Evolutionary conservation across 2,888 invertebrate species (phyloP).

Genomic region (Cynaeus angustus): DNA sequence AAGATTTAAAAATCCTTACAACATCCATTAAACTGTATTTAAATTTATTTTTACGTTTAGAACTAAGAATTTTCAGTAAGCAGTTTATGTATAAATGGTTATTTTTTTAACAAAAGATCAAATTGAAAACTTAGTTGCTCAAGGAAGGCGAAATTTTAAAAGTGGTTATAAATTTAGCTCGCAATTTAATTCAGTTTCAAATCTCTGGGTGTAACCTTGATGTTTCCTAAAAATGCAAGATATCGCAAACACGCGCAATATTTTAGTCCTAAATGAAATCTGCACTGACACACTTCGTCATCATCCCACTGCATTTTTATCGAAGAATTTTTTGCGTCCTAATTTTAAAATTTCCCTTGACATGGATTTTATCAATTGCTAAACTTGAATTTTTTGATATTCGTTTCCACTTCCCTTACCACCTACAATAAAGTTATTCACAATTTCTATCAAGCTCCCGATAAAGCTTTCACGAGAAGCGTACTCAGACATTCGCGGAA

Average conservation of each 20-base stretch:
- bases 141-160: too few relatives aligned
- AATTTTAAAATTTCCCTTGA: slow-evolving; percentile 33
- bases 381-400: slow-evolving; percentile 39
- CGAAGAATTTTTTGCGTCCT: slow-evolving; percentile 32
- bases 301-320: slow-evolving; percentile 26
- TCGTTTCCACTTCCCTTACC: slow-evolving; percentile 40
- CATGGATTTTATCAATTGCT: slow-evolving; percentile 31
- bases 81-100: too few relatives aligned
- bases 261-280: not conserved
- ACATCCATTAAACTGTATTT: too few relatives aligned
- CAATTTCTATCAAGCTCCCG: slow-evolving; percentile 20
- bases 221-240: not conserved
- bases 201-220: not conserved
- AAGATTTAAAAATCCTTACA: too few relatives aligned
- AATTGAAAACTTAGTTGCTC: too few relatives aligned
- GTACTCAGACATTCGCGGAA: not conserved
- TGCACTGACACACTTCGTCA: slow-evolving; percentile 15
- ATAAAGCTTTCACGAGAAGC: slow-evolving; percentile 7
- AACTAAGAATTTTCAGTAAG: too few relatives aligned
- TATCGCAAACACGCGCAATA: not conserved
- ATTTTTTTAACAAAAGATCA: too few relatives aligned
- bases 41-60: too few relatives aligned
- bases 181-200: too few relatives aligned
- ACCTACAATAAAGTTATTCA: slow-evolving; percentile 36
- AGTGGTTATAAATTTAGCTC: too few relatives aligned